Evolutionary conservation across 2,797 vertebrate genomes (phyloP).

Genomic region (Anguilla marmorata): DNA sequence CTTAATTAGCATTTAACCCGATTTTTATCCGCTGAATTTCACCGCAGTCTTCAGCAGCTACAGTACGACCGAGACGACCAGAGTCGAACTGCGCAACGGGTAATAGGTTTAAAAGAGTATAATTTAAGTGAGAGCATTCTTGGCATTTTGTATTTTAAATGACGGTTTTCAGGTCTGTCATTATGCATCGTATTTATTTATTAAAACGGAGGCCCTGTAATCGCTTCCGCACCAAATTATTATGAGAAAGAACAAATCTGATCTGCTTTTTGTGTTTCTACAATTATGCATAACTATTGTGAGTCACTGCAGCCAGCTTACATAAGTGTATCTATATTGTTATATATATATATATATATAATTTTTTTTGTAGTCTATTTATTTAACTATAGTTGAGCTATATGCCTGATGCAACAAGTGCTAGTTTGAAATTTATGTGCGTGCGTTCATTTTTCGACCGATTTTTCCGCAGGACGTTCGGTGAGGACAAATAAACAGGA

Average conservation of each 20-base stretch:
- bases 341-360: no score
- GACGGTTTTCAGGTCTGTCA: not conserved
- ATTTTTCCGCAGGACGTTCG: not conserved
- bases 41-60: not conserved
- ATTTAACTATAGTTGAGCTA: not conserved
- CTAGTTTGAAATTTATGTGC: not conserved
- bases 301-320: not conserved
- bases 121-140: not conserved
- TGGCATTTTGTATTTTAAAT: not conserved
- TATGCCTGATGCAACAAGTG: conserved; percentile 4
- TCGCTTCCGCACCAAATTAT: not conserved
- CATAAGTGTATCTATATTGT: not conserved
- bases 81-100: not conserved
- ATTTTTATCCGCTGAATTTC: not conserved
- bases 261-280: not conserved
- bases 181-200: not conserved
- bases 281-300: not conserved
- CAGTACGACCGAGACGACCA: not conserved
- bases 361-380: not conserved
- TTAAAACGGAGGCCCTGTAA: not conserved
- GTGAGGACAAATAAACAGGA: not conserved
- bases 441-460: not conserved
- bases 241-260: not conserved
- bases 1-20: not conserved
- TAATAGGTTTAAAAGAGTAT: not conserved